Percentiles rank a stretch among this genome's conserved stretches.
These are phyloP conservation scores for Hedychridium roseum DNA, from an alignment of 2,888 invertebrate species.

Conservation along the genomic window DNA sequence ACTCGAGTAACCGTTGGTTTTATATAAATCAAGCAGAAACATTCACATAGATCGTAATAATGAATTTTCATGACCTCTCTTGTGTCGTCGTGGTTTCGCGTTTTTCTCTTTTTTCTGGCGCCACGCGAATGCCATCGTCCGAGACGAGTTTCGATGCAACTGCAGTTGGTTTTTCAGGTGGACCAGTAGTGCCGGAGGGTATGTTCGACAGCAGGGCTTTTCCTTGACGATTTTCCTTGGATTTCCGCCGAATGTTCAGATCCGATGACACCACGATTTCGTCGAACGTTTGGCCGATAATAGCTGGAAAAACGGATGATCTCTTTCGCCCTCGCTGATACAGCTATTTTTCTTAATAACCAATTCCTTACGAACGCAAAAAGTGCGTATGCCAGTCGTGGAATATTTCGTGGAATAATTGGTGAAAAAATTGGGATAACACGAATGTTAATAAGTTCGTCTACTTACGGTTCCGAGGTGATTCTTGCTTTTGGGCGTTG, in stretches of 20 bases:
- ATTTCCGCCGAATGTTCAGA: slow-evolving; percentile 57
- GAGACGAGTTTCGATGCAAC: slow-evolving; percentile 52
- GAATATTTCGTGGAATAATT: no score
- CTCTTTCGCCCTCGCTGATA: no score
- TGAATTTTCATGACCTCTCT: slow-evolving; percentile 47
- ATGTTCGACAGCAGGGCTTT: slow-evolving; percentile 58
- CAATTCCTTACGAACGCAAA: no score
- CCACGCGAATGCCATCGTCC: slow-evolving; percentile 52
- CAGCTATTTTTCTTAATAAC: no score
- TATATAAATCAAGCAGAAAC: no score
- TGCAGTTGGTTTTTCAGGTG: slow-evolving; percentile 51
- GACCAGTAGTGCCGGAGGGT: slow-evolving; percentile 54
- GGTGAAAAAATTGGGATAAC: no score
- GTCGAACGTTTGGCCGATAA: slow-evolving; percentile 60
- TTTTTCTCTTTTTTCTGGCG: slow-evolving; percentile 48
- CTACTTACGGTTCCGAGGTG: slow-evolving; percentile 53
- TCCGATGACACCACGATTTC: slow-evolving; percentile 64
- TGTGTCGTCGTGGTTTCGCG: slow-evolving; percentile 41
- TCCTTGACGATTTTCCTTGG: slow-evolving; percentile 60
- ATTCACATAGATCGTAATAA: no score
- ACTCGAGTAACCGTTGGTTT: no score
- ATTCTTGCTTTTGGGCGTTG: slow-evolving; percentile 52
- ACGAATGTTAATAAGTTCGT: no score
- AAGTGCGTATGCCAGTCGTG: no score
- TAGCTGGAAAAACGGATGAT: no score